A percentile compares a stretch with the other conserved stretches of the same genome.
These are phyloP conservation scores for Muntiacus muntjak DNA, from an alignment of 2,113 vertebrate genomes.

Conservation along the genomic window DNA sequence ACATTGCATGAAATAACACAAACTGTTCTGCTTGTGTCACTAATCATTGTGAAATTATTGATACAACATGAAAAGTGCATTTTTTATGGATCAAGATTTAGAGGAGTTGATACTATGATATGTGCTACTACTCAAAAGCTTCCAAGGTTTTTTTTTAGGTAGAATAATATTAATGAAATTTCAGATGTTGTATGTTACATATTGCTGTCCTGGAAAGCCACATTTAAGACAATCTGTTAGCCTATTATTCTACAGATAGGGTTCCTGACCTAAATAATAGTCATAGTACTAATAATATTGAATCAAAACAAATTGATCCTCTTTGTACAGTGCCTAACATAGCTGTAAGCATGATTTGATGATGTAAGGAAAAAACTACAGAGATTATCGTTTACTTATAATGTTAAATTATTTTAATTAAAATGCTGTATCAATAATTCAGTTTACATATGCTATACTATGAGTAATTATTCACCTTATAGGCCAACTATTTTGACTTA, in stretches of 20 bases:
- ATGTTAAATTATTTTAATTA: not conserved
- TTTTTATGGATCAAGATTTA: not conserved
- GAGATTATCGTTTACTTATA: not conserved
- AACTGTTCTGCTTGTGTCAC: not conserved
- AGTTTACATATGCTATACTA: not conserved
- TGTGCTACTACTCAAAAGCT: not conserved
- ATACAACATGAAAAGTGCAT: not conserved
- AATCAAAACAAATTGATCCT: not conserved
- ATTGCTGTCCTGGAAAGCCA: not conserved
- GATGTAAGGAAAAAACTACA: not conserved
- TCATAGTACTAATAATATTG: not conserved
- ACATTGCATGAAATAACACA: not conserved
- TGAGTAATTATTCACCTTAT: not conserved
- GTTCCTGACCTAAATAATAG: not conserved
- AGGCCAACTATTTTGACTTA: not conserved
- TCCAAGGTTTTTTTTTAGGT: not conserved
- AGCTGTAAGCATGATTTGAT: conserved; percentile 10
- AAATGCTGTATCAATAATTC: not conserved
- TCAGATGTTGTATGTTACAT: not conserved
- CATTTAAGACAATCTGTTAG: not conserved
- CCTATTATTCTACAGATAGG: not conserved
- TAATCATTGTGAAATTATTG: conserved; percentile 29
- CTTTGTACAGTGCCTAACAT: not conserved
- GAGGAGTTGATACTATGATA: not conserved
- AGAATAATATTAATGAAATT: not conserved